Base-by-base conservation (phyloP, 1,140 invertebrate species). In the Telenomus remus region DNA sequence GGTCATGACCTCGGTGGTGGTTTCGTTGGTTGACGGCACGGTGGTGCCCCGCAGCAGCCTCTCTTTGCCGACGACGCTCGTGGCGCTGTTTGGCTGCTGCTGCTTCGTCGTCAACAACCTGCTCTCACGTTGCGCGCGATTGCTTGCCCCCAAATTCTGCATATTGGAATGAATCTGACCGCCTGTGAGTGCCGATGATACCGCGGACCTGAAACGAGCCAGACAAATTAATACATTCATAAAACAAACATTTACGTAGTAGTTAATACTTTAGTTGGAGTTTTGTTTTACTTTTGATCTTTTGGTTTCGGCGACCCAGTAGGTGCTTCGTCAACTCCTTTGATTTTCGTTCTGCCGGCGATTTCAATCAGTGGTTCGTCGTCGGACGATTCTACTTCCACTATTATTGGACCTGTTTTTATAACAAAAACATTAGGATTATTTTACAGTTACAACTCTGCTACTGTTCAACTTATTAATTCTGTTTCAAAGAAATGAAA, bases 281-380 rank as follows among this genome's bases (percentile, higher is more conserved):
- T n/a, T n/a, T n/a, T n/a, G n/a, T n/a, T n/a, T 78, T 84, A 88
- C 86, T 87, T 88, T 78, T 84, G 82, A 82, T 88, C 86, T 87
- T 87, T 88, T 71, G 82, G 80, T 79, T 87, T 88, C 71, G 85
- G 83, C 48, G 86, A 88, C 53, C 84, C 82, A 35, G 80, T 80
- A 47, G 83, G 78, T 54, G 80, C 63, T 70, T 88, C 87, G 55
- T 88, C 87, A 14, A 79, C 68, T 54, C 83, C 78, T 79, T 83
- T 79, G 57, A 85, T 82, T 82, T 84, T 87, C 64, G 82, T 90
- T 86, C 94, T 94, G 48, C 91, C 93, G 8, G 90, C 89, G 34
- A 91, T 89, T 79, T 93, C 92, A 74, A 93, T 93, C 15, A 94
- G 87, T 48, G 93, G 93, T 84, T 95, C 93, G 83, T 94, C 94